These are phyloP conservation scores for Corydoras sp. DNA, from an alignment of 2,113 vertebrate species.

Conservation along the genomic window DNA sequence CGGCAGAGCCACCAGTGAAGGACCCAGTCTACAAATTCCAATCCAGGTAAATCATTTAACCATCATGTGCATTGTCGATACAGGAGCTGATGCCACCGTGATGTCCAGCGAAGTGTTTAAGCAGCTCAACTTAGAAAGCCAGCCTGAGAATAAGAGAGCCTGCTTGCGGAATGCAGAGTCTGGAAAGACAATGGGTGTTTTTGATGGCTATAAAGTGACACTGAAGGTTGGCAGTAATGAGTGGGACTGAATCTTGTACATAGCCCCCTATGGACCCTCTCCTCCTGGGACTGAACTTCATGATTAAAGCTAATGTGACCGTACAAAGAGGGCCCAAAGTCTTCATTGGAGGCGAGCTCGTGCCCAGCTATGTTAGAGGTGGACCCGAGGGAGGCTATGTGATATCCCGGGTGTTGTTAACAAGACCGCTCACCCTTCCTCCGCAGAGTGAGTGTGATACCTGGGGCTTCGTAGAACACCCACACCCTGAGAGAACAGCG, in stretches of 20 bases:
- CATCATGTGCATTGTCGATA: too few species aligned
- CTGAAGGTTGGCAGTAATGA: not conserved
- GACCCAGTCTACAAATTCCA: too few species aligned
- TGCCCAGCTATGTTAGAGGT: not conserved
- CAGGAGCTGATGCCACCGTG: too few species aligned
- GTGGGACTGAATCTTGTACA: constrained; percentile 8
- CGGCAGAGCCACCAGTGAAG: too few species aligned
- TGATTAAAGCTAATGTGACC: constrained; percentile 8
- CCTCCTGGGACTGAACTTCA: constrained; percentile 28
- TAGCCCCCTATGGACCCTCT: constrained; percentile 22
- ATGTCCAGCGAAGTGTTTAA: too few species aligned
- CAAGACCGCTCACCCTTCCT: not conserved
- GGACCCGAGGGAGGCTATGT: constrained; percentile 12
- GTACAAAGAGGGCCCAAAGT: constrained; percentile 19
- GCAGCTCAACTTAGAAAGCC: too few species aligned
- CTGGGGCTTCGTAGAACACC: constrained; percentile 25
- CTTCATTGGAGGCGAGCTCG: constrained; percentile 17
- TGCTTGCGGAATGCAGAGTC: too few species aligned
- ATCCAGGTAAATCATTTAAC: too few species aligned
- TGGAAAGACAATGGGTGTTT: too few species aligned
- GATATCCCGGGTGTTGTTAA: constrained; percentile 4
- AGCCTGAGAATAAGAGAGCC: too few species aligned
- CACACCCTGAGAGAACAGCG: constrained; percentile 20
- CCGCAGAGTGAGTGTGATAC: constrained; percentile 15
- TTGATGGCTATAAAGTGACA: too few species aligned